Conservation (phyloP, 35 echinoderm and acorn worm species). For the Anneissia japonica region DNA sequence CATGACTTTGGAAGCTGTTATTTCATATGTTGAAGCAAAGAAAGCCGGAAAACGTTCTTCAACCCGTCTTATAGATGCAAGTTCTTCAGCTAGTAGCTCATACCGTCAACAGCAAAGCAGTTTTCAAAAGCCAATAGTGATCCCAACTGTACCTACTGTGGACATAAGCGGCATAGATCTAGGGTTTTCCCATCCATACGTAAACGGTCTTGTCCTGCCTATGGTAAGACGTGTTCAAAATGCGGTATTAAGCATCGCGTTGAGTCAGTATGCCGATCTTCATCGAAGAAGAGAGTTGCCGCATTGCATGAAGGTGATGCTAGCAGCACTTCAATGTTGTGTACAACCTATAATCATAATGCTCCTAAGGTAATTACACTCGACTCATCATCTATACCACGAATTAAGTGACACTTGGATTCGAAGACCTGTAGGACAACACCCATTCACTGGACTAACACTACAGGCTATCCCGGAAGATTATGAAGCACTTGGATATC, state of each 20-base stretch:
- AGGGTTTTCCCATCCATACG: background rate
- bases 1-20: background rate
- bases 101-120: background rate
- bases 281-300: background rate
- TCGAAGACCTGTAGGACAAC: background rate
- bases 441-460: too few species aligned
- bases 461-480: background rate
- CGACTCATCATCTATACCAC: background rate
- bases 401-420: background rate
- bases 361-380: background rate
- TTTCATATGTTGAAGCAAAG: background rate
- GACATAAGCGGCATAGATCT: background rate
- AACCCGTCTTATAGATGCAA: background rate
- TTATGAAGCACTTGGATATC: background rate
- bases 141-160: background rate
- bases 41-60: background rate
- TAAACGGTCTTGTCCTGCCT: background rate
- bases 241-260: background rate
- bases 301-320: background rate
- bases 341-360: background rate
- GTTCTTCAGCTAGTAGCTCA: background rate
- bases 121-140: background rate
- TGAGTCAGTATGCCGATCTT: background rate
- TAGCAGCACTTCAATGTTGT: background rate
- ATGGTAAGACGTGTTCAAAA: background rate